These are phyloP conservation scores for Drosophila fungiperda DNA, from an alignment of 2,888 invertebrate species.

Conservation along the genomic window DNA sequence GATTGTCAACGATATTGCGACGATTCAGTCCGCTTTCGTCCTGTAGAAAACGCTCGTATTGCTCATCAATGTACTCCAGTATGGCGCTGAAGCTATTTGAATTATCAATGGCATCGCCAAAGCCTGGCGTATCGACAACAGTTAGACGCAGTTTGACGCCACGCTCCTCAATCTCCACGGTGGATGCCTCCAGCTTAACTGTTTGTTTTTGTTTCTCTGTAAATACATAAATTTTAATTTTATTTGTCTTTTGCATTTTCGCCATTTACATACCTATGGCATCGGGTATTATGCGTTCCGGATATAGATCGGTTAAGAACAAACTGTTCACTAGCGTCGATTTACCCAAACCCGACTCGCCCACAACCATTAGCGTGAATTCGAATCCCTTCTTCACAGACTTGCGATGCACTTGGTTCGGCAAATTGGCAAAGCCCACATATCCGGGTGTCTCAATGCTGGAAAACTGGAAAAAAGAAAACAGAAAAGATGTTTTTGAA, in stretches of 20 bases:
- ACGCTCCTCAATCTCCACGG: conserved; percentile 98
- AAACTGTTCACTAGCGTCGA: conserved; percentile 97
- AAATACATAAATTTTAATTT: background rate
- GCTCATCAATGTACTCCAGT: conserved; percentile 98
- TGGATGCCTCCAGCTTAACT: conserved; percentile 97
- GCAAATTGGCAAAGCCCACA: conserved; percentile 92
- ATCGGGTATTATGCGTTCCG: conserved; percentile 95
- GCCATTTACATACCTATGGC: conserved; percentile 89
- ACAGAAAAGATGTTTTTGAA: background rate
- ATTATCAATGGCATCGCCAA: conserved; percentile 97
- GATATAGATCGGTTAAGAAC: conserved; percentile 97
- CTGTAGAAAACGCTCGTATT: conserved; percentile 95
- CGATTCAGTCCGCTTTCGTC: conserved; percentile 98
- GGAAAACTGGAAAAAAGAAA: conserved; percentile 88
- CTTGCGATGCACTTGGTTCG: conserved; percentile 98
- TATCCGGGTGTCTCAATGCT: conserved; percentile 94
- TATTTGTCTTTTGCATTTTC: background rate
- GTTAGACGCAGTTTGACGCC: conserved; percentile 97
- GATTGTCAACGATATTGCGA: conserved; percentile 97
- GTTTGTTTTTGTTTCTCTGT: conserved; percentile 96
- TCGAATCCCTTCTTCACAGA: conserved; percentile 99
- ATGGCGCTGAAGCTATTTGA: conserved; percentile 96
- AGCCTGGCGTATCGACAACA: conserved; percentile 98
- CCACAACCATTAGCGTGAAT: conserved; percentile 98
- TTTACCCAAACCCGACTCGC: conserved; percentile 96